phyloP scores from a whole-genome alignment of 1,140 invertebrate genomes.

The Calosoma granatense region DNA sequence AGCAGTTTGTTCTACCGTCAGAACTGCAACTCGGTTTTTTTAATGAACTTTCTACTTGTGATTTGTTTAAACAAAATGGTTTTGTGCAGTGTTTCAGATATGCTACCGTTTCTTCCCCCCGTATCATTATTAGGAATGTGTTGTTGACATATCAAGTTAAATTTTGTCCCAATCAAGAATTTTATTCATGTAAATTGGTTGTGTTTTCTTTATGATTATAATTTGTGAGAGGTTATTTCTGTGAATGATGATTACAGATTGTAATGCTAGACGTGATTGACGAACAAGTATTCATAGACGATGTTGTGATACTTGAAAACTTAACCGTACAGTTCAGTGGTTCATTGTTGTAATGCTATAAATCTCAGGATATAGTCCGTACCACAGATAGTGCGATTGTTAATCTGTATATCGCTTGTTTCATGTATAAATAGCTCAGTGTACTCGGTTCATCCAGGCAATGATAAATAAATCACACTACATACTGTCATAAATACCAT shows the following conservation, averaged over 20 bases:
- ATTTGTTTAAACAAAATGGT: neutral
- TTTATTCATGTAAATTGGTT: no score
- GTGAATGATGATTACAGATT: no score
- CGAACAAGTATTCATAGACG: neutral
- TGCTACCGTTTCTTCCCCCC: neutral
- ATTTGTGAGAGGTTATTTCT: no score
- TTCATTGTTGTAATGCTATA: neutral
- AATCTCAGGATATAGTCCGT: neutral
- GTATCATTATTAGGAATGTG: neutral
- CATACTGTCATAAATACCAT: no score
- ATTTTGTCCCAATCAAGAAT: no score
- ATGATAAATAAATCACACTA: no score
- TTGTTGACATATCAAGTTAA: neutral
- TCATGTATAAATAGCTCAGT: neutral
- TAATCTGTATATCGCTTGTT: neutral
- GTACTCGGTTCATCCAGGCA: no score
- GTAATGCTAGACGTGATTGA: no score
- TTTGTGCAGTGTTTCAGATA: neutral
- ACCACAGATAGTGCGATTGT: conserved; percentile 2
- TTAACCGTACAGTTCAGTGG: neutral
- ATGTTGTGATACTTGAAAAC: neutral
- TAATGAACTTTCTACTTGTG: neutral
- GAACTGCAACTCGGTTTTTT: neutral
- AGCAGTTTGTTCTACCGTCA: neutral
- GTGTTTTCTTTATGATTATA: no score